Percentiles rank a stretch among this genome's conserved stretches.
phyloP scores from a whole-genome alignment of 2,888 invertebrate species.

The Aromia moschata region DNA sequence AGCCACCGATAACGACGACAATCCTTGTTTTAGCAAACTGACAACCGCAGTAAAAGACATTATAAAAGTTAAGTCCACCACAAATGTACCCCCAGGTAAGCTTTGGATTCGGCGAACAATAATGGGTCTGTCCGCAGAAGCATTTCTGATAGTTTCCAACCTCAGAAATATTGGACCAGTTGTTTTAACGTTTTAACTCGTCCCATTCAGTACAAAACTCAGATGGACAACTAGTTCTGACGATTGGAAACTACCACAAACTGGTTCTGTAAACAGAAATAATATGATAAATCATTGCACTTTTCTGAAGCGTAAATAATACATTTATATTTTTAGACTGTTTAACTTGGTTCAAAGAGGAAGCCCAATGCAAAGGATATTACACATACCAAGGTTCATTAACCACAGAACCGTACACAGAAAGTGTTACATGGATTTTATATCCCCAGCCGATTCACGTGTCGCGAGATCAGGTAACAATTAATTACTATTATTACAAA shows the following conservation, averaged over 20 bases:
- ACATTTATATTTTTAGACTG: slow-evolving; percentile 72
- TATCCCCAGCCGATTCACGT: slow-evolving; percentile 75
- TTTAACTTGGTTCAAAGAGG: slow-evolving; percentile 74
- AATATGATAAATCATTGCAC: too few species aligned
- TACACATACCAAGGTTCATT: slow-evolving; percentile 78
- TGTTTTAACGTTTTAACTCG: too few species aligned
- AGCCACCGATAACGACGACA: slow-evolving; percentile 60
- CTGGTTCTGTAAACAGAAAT: too few species aligned
- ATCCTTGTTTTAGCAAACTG: slow-evolving; percentile 59
- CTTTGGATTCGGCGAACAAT: too few species aligned
- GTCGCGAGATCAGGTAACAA: slow-evolving; percentile 71
- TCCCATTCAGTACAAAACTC: too few species aligned
- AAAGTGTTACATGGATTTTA: slow-evolving; percentile 80
- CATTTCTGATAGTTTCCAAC: too few species aligned
- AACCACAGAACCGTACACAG: slow-evolving; percentile 77
- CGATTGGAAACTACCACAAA: too few species aligned
- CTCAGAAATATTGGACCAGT: too few species aligned
- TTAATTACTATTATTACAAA: not conserved
- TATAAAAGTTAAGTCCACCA: slow-evolving; percentile 57
- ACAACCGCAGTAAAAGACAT: slow-evolving; percentile 58
- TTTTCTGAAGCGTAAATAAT: too few species aligned
- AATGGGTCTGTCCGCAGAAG: too few species aligned
- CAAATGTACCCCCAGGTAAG: slow-evolving; percentile 55
- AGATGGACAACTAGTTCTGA: too few species aligned
- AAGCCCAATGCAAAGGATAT: slow-evolving; percentile 74